Base-by-base conservation (phyloP, 2,797 vertebrate genomes). In the Brachymystax lenok region DNA sequence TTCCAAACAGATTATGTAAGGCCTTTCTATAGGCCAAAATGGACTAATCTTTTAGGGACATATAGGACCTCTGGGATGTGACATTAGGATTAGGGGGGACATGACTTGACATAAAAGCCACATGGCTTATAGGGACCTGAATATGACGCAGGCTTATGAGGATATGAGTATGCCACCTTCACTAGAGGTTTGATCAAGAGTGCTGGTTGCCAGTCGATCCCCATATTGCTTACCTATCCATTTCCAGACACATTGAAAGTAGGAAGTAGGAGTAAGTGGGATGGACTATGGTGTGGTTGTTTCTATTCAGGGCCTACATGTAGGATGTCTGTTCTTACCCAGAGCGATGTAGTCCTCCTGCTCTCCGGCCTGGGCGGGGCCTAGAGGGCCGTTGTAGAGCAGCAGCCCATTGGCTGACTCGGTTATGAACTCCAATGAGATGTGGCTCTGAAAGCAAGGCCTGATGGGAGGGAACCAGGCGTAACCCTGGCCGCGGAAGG, bases 391-490 rank as follows among this genome's bases (percentile, higher is more conserved):
- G 0, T 95, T 87, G 88, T 96, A 98, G 6, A 98, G 85, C 21
- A 98, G 90, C 81, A 98, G 94, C 40, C 96, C 96, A 7, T 95
- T 92, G 0, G 83, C 19, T 0, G 89, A 89, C 76, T 96, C 95
- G 0, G 95, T 94, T 84, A 98, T 92, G 74, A 98, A 96, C 82
- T 98, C 96, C 82, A 98, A 71, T 70, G 96, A 95, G 87, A 97
- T 92, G 78, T 88, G 94, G 85, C 94, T 96, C 80, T 94, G 93
- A 87, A 95, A 97, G 88, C 96, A 97, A 70, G 92, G 94, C 79
- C 84, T 94, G 81, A 97, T 90, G 84, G 96, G 94, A 84, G 95
- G 93, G 71, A 97, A 97, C 96, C 96, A 97, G 80, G 96, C 95
- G 40, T 96, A 97, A 63, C 96, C 96, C 0, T 90, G 90, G 0